Evolutionary conservation across 1,140 invertebrate genomes (phyloP).

Genomic region (Drosophila pectinifera): DNA sequence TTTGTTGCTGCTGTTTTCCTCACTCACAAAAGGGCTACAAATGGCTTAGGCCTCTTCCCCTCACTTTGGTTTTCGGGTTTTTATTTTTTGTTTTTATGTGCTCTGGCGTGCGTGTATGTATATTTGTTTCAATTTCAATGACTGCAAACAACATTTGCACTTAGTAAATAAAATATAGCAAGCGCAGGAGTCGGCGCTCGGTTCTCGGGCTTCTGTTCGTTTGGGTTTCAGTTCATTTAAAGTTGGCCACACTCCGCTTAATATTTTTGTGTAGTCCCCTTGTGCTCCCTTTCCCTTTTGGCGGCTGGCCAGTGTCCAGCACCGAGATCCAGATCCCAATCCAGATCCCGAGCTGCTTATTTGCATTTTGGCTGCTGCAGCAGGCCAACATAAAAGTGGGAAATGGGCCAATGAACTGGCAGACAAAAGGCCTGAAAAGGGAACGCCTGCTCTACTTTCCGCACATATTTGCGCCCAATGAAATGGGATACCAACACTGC

Average conservation of each 20-base stretch:
- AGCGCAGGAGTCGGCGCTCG: constrained; percentile 50
- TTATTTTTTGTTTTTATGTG: constrained; percentile 41
- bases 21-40: constrained; percentile 80
- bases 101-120: constrained; percentile 44
- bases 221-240: constrained; percentile 49
- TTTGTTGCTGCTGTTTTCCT: constrained; percentile 56
- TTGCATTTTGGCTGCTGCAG: constrained; percentile 46
- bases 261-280: constrained; percentile 19
- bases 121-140: constrained; percentile 83
- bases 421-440: constrained; percentile 41
- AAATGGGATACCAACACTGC: constrained; percentile 10
- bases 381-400: constrained; percentile 35
- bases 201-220: constrained; percentile 1
- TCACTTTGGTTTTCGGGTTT: constrained; percentile 39
- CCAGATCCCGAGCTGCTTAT: constrained; percentile 58
- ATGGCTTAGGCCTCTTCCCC: constrained; percentile 66
- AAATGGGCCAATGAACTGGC: constrained; percentile 49
- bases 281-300: constrained; percentile 15
- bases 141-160: constrained; percentile 82
- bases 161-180: constrained; percentile 83
- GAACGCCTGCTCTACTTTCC: constrained; percentile 24
- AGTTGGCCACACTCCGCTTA: constrained; percentile 38
- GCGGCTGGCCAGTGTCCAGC: constrained; percentile 30
- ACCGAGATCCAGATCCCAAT: constrained; percentile 20
- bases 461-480: constrained; percentile 5